A percentile compares a stretch with the other conserved stretches of the same genome.
phyloP scores from a whole-genome alignment of 2,113 vertebrate species.

The Thunnus thynnus region DNA sequence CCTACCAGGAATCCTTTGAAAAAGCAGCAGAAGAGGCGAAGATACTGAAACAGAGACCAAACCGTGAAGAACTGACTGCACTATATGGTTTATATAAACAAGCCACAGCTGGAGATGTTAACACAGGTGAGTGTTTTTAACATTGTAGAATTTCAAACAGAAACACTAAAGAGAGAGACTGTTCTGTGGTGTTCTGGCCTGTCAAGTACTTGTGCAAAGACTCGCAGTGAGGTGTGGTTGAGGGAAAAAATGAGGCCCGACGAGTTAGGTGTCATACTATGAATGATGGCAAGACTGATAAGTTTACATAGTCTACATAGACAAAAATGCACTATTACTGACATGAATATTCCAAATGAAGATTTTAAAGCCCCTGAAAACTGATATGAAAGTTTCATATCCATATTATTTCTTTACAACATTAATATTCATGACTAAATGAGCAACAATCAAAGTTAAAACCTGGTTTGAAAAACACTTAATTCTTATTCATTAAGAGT shows the following conservation, averaged over 20 bases:
- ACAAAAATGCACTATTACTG: too few relatives aligned
- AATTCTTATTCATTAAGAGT: too few relatives aligned
- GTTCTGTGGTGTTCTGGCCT: not conserved
- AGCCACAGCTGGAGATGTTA: constrained; percentile 89
- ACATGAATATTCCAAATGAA: too few relatives aligned
- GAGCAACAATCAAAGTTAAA: too few relatives aligned
- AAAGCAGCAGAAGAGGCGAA: constrained; percentile 91
- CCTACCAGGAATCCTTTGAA: constrained; percentile 86
- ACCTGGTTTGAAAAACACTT: too few relatives aligned
- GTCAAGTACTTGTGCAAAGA: not conserved
- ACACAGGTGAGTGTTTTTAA: constrained; percentile 83
- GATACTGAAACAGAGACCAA: constrained; percentile 84
- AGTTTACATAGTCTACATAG: not conserved
- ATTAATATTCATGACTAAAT: too few relatives aligned
- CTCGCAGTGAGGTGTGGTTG: constrained; percentile 4
- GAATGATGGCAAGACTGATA: not conserved
- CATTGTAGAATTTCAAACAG: not conserved
- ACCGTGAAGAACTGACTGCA: constrained; percentile 83
- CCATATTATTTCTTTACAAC: too few relatives aligned
- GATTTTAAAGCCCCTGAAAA: too few relatives aligned
- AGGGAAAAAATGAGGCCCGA: constrained; percentile 31
- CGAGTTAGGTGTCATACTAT: constrained; percentile 21
- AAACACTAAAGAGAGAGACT: not conserved
- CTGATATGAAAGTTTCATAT: too few relatives aligned
- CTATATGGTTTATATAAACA: constrained; percentile 93